Evolutionary conservation across 2,113 vertebrate species (phyloP).

Genomic region (human): GRCh38 chr19:50178501-50179000

Average conservation of each 20-base stretch:
- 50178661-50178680: neutral
- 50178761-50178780: accelerated
- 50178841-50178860: neutral
- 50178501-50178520: neutral
- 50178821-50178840: neutral
- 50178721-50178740: neutral
- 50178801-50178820: accelerated
- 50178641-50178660: neutral
- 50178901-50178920: neutral
- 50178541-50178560: neutral
- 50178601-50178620: neutral
- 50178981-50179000: neutral
- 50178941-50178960: neutral
- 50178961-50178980: neutral
- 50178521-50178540: neutral
- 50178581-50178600: neutral
- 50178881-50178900: neutral
- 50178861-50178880: neutral
- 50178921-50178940: neutral
- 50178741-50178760: neutral
- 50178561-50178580: neutral
- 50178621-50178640: neutral
- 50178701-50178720: no score
- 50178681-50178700: neutral
- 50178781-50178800: neutral